Percentiles rank a stretch among this genome's conserved stretches.
Conservation (phyloP, 2,797 vertebrate genomes). For the Ibycter americanus region DNA sequence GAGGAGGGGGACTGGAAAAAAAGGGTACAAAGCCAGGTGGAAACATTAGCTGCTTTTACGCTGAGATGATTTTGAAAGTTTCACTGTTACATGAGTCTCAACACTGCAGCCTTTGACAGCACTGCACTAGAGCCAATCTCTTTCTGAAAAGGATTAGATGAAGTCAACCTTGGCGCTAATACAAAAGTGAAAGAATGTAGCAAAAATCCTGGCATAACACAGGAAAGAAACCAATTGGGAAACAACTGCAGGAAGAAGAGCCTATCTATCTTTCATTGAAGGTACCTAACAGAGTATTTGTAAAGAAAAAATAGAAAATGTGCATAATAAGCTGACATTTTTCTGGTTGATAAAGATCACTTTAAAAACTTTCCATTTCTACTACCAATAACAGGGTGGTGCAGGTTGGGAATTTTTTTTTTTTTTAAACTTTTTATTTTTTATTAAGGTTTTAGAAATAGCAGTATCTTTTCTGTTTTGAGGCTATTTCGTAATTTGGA, state of each 20-base stretch:
- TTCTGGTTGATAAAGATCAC: neutral
- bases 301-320: neutral
- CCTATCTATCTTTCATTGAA: neutral
- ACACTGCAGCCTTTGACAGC: neutral
- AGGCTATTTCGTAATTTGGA: neutral
- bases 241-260: conserved; percentile 6
- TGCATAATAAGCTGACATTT: neutral
- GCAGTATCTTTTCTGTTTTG: neutral
- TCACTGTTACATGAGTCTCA: neutral
- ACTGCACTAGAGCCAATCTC: neutral
- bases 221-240: neutral
- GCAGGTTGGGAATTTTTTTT: neutral
- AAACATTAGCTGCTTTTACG: neutral
- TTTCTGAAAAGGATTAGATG: neutral
- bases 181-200: neutral
- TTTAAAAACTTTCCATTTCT: neutral
- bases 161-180: neutral
- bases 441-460: neutral
- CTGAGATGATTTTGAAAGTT: neutral
- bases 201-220: neutral
- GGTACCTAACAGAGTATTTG: neutral
- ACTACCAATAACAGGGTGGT: neutral
- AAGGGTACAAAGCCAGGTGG: neutral
- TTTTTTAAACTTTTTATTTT: neutral
- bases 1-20: neutral